These are phyloP conservation scores for Drosophila diplacantha DNA, from an alignment of 2,888 invertebrate genomes.

Conservation along the genomic window DNA sequence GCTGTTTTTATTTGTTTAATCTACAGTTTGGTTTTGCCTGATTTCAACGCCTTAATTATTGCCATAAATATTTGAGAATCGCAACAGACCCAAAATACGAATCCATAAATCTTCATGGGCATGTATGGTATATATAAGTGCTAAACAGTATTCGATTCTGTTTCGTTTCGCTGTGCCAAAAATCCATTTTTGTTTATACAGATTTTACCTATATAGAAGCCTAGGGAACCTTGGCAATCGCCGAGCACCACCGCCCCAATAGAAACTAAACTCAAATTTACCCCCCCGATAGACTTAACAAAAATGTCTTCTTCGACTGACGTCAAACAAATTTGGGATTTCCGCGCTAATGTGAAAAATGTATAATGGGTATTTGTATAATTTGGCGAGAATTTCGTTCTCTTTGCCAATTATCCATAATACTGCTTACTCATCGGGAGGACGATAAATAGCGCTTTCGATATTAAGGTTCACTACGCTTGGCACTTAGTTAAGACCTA, in stretches of 20 bases:
- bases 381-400: constrained; percentile 24
- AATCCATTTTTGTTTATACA: constrained; percentile 30
- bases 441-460: constrained; percentile 2
- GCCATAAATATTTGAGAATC: constrained; percentile 25
- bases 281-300: constrained; percentile 16
- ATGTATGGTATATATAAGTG: constrained; percentile 4
- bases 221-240: constrained; percentile 56
- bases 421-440: constrained; percentile 46
- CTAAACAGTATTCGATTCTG: constrained; percentile 16
- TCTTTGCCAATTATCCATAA: constrained; percentile 19
- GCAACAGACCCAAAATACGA: constrained; percentile 5
- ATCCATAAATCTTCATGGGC: constrained; percentile 17
- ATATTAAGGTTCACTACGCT: neutral
- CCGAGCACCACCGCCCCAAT: constrained; percentile 8
- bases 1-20: constrained; percentile 14
- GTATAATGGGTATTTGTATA: constrained; percentile 13
- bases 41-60: constrained; percentile 22
- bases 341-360: constrained; percentile 37
- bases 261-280: constrained; percentile 20
- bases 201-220: constrained; percentile 26
- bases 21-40: constrained; percentile 6
- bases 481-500: neutral
- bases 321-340: constrained; percentile 35
- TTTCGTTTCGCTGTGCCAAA: constrained; percentile 48
- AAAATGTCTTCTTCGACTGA: constrained; percentile 22